Base-by-base conservation (phyloP, 2,888 invertebrate species). In the Scaptomyza flava region DNA sequence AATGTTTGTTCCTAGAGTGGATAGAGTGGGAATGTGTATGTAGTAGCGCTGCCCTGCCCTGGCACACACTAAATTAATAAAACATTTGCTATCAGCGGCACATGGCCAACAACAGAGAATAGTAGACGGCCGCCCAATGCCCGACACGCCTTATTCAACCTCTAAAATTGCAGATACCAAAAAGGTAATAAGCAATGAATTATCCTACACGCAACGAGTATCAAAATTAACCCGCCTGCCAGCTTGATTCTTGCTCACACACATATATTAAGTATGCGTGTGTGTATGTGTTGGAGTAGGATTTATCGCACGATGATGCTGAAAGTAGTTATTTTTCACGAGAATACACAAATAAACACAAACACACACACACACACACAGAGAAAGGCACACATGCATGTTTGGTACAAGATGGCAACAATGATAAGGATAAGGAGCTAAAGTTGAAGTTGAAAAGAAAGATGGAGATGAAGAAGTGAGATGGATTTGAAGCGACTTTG, bases 161-260 rank as follows among this genome's bases (percentile, higher is more conserved):
- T 58, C 59, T 65, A 79, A 87, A 71, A 77, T 82, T 85, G 80
- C 80, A 79, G 80, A 68, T 72, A 20, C 50, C 71, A 85, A 73
- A 83, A 87, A 79, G 83, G 89, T 84, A 84, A 84, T 84, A 89
- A 87, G 83, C 83, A 89, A 84, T 84, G 89, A 84, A 89, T 84
- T 87, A 89, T 89, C 89, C 80, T 79, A 79, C 89, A 83, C 83
- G 88, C 85, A 84, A 85, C 89, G 79, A 87, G 79, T 75, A 84
- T 81, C 85, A 81, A 89, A 89, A 89, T 80, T 77, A 73, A 82
- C 81, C 78, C 74, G 46, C 38, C 51, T 56, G 56, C 60, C 48
- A 38, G 38, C 7, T 14, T 38, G 52, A 46, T 41, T 27, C 54
- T 31, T 33, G 43, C 56, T 17, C 27, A 27, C 27, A 47, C 12